Evolutionary conservation across 2,113 vertebrate genomes (phyloP), one percentile per base, ranked within the genome.

Genomic region (Empidonax alnorum): DNA sequence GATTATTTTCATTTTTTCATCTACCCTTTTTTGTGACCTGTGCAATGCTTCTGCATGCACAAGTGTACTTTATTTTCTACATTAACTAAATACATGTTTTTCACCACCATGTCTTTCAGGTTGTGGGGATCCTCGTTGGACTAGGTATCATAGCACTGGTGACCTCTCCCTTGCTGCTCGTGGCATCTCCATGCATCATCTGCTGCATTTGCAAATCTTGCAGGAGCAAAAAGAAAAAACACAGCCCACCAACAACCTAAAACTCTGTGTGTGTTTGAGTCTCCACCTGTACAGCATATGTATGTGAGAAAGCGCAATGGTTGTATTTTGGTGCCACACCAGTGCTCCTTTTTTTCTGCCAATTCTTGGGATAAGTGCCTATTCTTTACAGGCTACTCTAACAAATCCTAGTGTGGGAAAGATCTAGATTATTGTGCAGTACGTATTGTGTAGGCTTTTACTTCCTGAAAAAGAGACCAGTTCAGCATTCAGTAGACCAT

Each of bases 181-280:
- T 99, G 96, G 99, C 99, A 30, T 99, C 99, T 10, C 99, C 99
- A 0, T 99, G 99, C 96, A 99, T 99, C 85, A 98, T 99, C 97
- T 99, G 99, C 94, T 99, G 99, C 68, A 94, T 99, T 84, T 99
- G 99, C 97, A 99, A 99, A 89, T 99, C 99, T 74, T 99, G 99
- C 92, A 96, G 98, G 56, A 97, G 97, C 96, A 99, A 98, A 97
- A 98, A 98, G 98, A 98, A 98, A 87, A 98, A 98, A 91, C 98
- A 98, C 9, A 91, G 94, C 65, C 97, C 97, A 2, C 93, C 98
- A 22, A 94, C 98, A 74, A 94, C 98, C 96, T 98, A 98, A 96
- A 97, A 56, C 14, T 59, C 44, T 77, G 53, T 9, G 67, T 61
- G 47, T 58, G 28, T 79, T 50, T 78, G n/a, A 89, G 76, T 78